phyloP scores from a whole-genome alignment of 2,888 invertebrate species.

The Amphipyra tragopoginis region DNA sequence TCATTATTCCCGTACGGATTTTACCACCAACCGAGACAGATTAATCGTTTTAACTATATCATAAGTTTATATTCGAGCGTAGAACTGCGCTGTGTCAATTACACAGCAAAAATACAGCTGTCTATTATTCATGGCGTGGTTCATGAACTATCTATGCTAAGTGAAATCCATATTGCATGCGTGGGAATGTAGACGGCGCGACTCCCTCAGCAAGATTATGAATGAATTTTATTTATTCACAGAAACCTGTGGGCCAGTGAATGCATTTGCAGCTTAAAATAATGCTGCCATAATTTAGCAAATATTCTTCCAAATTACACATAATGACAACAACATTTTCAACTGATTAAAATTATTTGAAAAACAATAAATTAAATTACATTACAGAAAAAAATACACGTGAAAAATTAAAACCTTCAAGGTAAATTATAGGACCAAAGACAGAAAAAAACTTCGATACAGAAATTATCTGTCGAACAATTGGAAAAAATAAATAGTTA shows the following conservation, averaged over 20 bases:
- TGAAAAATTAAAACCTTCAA: constrained; percentile 17
- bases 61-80: constrained; percentile 82
- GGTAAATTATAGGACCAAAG: constrained; percentile 12
- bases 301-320: neutral
- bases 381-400: neutral
- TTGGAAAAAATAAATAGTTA: constrained; percentile 56
- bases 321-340: too few species aligned
- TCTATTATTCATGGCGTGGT: constrained; percentile 80
- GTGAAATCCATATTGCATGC: constrained; percentile 74
- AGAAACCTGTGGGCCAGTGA: constrained; percentile 26
- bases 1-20: constrained; percentile 84
- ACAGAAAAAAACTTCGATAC: constrained; percentile 25
- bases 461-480: constrained; percentile 49
- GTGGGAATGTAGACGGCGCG: constrained; percentile 49
- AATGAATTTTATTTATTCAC: constrained; percentile 44
- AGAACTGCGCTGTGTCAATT: constrained; percentile 83
- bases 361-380: neutral
- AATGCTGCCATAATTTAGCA: neutral
- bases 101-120: constrained; percentile 83
- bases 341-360: too few species aligned
- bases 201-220: constrained; percentile 31
- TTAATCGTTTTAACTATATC: constrained; percentile 88
- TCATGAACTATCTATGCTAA: constrained; percentile 65
- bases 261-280: neutral
- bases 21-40: constrained; percentile 88